A percentile compares a stretch with the other conserved stretches of the same genome.
These are phyloP conservation scores for Diarsia mendica DNA, from an alignment of 2,888 invertebrate genomes.

Conservation along the genomic window DNA sequence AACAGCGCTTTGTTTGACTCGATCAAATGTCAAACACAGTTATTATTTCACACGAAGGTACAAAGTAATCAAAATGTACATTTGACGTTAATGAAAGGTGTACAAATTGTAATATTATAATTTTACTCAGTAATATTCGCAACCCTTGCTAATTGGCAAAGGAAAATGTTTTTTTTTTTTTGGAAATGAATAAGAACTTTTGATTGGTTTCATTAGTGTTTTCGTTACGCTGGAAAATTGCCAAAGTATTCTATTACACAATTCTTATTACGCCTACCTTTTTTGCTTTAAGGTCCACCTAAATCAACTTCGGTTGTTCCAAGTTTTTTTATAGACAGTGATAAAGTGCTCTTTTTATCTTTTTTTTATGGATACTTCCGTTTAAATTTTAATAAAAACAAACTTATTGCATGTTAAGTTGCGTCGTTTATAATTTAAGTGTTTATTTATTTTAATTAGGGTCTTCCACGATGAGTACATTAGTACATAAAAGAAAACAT, in stretches of 20 bases:
- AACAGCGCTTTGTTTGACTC: constrained; percentile 40
- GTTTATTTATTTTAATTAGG: too few relatives aligned
- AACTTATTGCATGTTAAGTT: not conserved
- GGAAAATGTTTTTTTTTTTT: constrained; percentile 25
- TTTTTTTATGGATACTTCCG: too few relatives aligned
- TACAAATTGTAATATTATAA: constrained; percentile 25
- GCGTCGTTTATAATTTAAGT: too few relatives aligned
- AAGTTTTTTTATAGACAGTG: not conserved
- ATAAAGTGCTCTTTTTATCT: not conserved
- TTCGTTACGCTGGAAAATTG: constrained; percentile 22
- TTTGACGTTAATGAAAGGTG: constrained; percentile 12
- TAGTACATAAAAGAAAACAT: too few relatives aligned
- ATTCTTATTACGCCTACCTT: constrained; percentile 2
- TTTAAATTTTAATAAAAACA: not conserved
- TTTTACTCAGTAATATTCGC: constrained; percentile 42
- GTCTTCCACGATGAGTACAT: too few relatives aligned
- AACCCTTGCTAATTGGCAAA: constrained; percentile 25
- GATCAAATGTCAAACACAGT: constrained; percentile 54
- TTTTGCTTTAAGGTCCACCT: not conserved
- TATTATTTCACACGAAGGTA: constrained; percentile 36
- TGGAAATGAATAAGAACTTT: constrained; percentile 32
- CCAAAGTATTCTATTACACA: constrained; percentile 20
- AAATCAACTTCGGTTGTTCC: not conserved
- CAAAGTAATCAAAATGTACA: constrained; percentile 39
- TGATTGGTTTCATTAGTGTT: constrained; percentile 55